These are phyloP conservation scores for Amphipoea lucens DNA, from an alignment of 2,888 invertebrate genomes.

Conservation along the genomic window DNA sequence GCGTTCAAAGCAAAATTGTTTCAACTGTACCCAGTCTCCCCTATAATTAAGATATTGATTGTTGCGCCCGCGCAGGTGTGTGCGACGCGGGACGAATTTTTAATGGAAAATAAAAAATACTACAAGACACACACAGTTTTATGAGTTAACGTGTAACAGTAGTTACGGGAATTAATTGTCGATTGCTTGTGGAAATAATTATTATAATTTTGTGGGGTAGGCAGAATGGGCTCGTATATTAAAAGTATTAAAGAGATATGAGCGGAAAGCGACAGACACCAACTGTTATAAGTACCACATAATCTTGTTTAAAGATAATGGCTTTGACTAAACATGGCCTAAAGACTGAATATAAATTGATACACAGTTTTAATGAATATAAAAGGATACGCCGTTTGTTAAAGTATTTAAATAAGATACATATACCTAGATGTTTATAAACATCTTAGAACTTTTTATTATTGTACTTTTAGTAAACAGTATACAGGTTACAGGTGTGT, in stretches of 20 bases:
- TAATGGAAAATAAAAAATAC: slow-evolving; percentile 61
- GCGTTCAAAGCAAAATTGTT: no score
- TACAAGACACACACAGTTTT: slow-evolving; percentile 44
- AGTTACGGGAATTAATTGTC: slow-evolving; percentile 58
- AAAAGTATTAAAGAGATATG: slow-evolving; percentile 25
- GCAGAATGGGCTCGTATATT: slow-evolving; percentile 32
- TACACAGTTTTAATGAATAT: not conserved
- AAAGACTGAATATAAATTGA: not conserved
- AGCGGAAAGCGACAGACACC: not conserved
- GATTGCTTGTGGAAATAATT: slow-evolving; percentile 37
- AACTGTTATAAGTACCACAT: slow-evolving; percentile 5
- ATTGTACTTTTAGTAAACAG: not conserved
- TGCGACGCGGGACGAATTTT: slow-evolving; percentile 68
- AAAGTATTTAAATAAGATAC: not conserved
- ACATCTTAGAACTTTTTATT: not conserved
- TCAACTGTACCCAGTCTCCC: no score
- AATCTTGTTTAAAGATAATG: slow-evolving; percentile 3
- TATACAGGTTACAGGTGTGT: not conserved
- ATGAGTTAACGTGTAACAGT: slow-evolving; percentile 47
- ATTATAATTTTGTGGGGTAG: slow-evolving; percentile 35
- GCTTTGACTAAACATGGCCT: slow-evolving; percentile 1
- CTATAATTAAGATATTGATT: slow-evolving; percentile 80
- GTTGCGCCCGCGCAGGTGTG: slow-evolving; percentile 73
- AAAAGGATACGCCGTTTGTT: not conserved
- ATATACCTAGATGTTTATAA: not conserved